These are phyloP conservation scores for Brachycybe producta DNA, from an alignment of 2,888 invertebrate genomes.

Conservation along the genomic window DNA sequence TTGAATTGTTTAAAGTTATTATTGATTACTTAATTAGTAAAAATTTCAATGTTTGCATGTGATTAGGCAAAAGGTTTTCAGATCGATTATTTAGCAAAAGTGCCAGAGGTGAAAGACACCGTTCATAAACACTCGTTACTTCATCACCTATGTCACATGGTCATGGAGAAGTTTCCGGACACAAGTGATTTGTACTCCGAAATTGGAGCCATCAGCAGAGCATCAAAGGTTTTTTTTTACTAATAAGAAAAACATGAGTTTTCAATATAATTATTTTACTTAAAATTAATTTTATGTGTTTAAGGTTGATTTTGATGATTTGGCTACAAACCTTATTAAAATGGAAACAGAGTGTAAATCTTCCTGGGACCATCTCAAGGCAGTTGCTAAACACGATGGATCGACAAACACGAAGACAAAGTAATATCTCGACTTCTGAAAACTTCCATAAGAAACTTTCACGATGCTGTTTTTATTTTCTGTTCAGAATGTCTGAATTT, in stretches of 20 bases:
- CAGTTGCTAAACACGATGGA: slow-evolving; percentile 88
- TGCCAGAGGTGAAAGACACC: slow-evolving; percentile 97
- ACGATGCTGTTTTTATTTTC: slow-evolving; percentile 4
- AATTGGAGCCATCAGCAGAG: slow-evolving; percentile 39
- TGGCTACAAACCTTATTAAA: slow-evolving; percentile 67
- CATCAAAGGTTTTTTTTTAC: slow-evolving; percentile 46
- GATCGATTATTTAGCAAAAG: slow-evolving; percentile 91
- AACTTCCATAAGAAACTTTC: slow-evolving; percentile 13
- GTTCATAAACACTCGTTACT: slow-evolving; percentile 96
- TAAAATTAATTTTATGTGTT: slow-evolving; percentile 1
- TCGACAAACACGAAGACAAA: slow-evolving; percentile 54
- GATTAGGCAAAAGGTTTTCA: slow-evolving; percentile 82
- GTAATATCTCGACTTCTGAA: background rate
- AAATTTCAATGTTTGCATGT: background rate
- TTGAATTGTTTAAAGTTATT: background rate
- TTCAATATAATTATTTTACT: too few species aligned
- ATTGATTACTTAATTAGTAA: background rate
- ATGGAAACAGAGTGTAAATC: slow-evolving; percentile 93
- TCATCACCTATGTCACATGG: slow-evolving; percentile 93
- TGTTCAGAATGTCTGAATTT: slow-evolving; percentile 71
- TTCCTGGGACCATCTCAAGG: slow-evolving; percentile 90
- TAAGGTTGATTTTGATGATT: slow-evolving; percentile 89
- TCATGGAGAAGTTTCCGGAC: slow-evolving; percentile 90
- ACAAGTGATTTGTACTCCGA: slow-evolving; percentile 93
- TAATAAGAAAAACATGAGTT: slow-evolving; percentile 29